Percentiles rank a stretch among this genome's conserved stretches.
phyloP scores from a whole-genome alignment of 2,888 invertebrate genomes.

The Gymnocheta viridis region DNA sequence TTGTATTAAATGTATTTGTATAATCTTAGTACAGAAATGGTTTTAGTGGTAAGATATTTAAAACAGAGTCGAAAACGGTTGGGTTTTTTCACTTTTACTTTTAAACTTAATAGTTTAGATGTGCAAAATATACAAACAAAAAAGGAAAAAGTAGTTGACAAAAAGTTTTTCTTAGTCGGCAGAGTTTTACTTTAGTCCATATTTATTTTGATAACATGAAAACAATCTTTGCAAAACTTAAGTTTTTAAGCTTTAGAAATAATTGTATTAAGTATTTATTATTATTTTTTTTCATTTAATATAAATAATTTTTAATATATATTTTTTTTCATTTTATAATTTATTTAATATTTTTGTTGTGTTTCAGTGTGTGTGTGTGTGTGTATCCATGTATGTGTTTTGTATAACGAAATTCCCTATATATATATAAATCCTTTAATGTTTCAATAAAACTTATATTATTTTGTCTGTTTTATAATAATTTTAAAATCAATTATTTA shows the following conservation, averaged over 20 bases:
- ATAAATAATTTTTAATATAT: constrained; percentile 15
- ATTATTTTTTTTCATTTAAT: constrained; percentile 4
- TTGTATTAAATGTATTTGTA: constrained; percentile 38
- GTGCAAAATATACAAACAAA: neutral
- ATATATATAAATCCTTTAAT: constrained; percentile 42
- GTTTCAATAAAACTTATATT: neutral
- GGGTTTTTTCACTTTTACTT: constrained; percentile 5
- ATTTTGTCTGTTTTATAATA: constrained; percentile 38
- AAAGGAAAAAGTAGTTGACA: neutral
- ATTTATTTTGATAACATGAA: neutral
- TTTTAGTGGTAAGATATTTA: constrained; percentile 65
- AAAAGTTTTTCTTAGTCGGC: neutral
- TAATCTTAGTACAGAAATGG: constrained; percentile 27
- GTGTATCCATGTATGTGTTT: constrained; percentile 46
- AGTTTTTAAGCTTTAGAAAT: neutral
- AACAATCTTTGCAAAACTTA: neutral
- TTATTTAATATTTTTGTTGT: constrained; percentile 15
- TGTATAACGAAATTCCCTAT: constrained; percentile 20
- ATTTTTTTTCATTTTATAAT: neutral
- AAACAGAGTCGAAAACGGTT: constrained; percentile 66
- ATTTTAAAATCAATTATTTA: constrained; percentile 6
- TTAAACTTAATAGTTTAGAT: neutral
- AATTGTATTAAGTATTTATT: neutral
- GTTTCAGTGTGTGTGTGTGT: constrained; percentile 50
- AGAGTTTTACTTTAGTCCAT: constrained; percentile 63